These are phyloP conservation scores for Sebastes vulpes DNA, from an alignment of 2,797 vertebrate genomes.

Conservation along the genomic window DNA sequence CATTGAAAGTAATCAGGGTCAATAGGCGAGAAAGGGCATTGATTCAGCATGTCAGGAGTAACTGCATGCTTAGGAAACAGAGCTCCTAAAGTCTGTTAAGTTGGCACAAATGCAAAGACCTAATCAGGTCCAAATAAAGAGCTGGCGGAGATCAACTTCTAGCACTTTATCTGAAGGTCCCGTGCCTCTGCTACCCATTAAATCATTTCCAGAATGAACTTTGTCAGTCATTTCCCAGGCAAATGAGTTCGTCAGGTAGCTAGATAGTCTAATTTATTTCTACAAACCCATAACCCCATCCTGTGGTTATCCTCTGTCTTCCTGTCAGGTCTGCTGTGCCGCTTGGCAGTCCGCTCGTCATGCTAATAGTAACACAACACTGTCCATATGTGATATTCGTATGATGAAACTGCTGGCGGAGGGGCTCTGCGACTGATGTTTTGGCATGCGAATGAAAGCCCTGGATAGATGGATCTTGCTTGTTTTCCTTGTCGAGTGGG, in stretches of 20 bases:
- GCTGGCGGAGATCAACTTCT: slow-evolving; percentile 35
- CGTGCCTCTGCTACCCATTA: slow-evolving; percentile 32
- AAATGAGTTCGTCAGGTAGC: slow-evolving; percentile 61
- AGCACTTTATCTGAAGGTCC: slow-evolving; percentile 21
- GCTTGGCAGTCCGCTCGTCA: slow-evolving; percentile 51
- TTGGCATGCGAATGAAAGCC: slow-evolving; percentile 77
- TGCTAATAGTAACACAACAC: slow-evolving; percentile 74
- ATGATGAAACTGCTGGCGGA: slow-evolving; percentile 82
- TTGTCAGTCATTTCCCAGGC: slow-evolving; percentile 44
- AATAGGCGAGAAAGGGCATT: slow-evolving; percentile 38
- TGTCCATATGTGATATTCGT: slow-evolving; percentile 81
- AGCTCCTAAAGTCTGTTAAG: slow-evolving; percentile 19
- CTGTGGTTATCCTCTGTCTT: slow-evolving; percentile 51
- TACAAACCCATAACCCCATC: slow-evolving; percentile 44
- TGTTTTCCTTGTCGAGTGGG: slow-evolving; percentile 80
- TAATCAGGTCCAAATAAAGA: slow-evolving; percentile 38
- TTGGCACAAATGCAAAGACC: slow-evolving; percentile 42
- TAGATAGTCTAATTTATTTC: slow-evolving; percentile 32
- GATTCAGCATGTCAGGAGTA: slow-evolving; percentile 53
- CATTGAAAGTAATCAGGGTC: slow-evolving; percentile 62
- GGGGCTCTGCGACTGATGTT: slow-evolving; percentile 74
- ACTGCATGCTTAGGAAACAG: slow-evolving; percentile 23
- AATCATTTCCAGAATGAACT: slow-evolving; percentile 35
- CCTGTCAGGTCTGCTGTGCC: slow-evolving; percentile 53
- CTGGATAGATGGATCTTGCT: slow-evolving; percentile 76